Percentiles rank a stretch among this genome's conserved stretches.
These are phyloP conservation scores for Allophyes oxyacanthae DNA, from an alignment of 2,888 invertebrate species.

Conservation along the genomic window DNA sequence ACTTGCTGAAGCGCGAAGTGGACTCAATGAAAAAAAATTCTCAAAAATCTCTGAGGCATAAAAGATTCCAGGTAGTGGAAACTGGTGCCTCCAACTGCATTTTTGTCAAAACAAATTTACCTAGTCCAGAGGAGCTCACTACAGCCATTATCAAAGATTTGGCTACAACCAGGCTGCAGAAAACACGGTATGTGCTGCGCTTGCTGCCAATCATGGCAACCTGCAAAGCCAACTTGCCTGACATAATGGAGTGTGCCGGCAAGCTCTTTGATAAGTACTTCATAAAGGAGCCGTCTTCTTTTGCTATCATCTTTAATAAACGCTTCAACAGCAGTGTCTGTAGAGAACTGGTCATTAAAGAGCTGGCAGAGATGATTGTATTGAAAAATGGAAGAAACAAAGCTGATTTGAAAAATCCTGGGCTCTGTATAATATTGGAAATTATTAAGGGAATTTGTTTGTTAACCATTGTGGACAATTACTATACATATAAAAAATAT, in stretches of 20 bases:
- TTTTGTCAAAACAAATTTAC: conserved; percentile 94
- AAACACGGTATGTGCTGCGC: conserved; percentile 93
- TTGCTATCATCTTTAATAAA: conserved; percentile 93
- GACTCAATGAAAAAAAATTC: conserved; percentile 87
- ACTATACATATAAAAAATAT: conserved; percentile 94
- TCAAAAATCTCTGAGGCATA: conserved; percentile 81
- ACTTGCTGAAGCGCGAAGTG: conserved; percentile 90
- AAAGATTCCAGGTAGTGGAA: conserved; percentile 92
- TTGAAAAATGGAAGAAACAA: conserved; percentile 92
- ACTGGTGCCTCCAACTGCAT: conserved; percentile 95
- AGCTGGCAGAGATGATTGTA: conserved; percentile 92
- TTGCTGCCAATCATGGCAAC: conserved; percentile 94
- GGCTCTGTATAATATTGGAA: conserved; percentile 94
- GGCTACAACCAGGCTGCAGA: conserved; percentile 90
- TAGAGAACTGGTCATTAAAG: conserved; percentile 92
- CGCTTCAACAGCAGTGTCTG: conserved; percentile 93
- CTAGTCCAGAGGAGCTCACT: conserved; percentile 93
- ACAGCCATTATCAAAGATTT: conserved; percentile 93
- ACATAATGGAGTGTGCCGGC: conserved; percentile 92
- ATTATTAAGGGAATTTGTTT: conserved; percentile 94
- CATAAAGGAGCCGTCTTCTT: conserved; percentile 92
- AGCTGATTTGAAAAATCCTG: conserved; percentile 94
- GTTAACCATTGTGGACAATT: conserved; percentile 94
- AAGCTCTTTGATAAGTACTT: conserved; percentile 93
- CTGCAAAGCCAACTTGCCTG: conserved; percentile 94